These are phyloP conservation scores for Tigriopus californicus DNA, from an alignment of 2,888 invertebrate species.

Conservation along the genomic window DNA sequence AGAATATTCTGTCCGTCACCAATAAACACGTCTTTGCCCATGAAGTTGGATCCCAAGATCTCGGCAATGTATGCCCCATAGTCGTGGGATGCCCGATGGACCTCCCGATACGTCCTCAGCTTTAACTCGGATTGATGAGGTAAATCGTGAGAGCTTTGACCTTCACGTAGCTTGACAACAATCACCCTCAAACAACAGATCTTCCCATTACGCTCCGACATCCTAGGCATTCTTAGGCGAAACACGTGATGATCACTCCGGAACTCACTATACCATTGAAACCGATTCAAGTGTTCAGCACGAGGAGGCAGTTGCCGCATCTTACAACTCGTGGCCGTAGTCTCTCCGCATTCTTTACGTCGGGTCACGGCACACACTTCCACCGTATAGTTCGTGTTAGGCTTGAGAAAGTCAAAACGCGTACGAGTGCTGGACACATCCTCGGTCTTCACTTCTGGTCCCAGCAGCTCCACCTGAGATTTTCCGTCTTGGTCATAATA, in stretches of 20 bases:
- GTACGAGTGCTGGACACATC: conserved; percentile 33
- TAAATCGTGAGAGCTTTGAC: conserved; percentile 43
- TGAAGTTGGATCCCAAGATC: conserved; percentile 35
- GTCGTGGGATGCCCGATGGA: conserved; percentile 41
- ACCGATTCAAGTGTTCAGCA: conserved; percentile 33
- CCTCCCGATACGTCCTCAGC: conserved; percentile 50
- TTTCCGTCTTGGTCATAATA: conserved; percentile 36
- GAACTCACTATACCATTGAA: conserved; percentile 21
- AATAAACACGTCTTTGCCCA: conserved; percentile 19
- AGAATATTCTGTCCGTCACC: conserved; percentile 19
- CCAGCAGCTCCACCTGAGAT: conserved; percentile 35
- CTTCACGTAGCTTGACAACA: conserved; percentile 46
- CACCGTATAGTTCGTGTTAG: conserved; percentile 68
- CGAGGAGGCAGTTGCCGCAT: conserved; percentile 54
- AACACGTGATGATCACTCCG: conserved; percentile 49
- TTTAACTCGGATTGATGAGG: conserved; percentile 44
- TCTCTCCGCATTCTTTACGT: conserved; percentile 49
- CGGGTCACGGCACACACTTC: conserved; percentile 53
- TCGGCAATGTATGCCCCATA: conserved; percentile 67
- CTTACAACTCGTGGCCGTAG: conserved; percentile 41
- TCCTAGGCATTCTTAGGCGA: conserved; percentile 45
- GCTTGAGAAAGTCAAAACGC: conserved; percentile 47
- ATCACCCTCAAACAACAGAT: conserved; percentile 70
- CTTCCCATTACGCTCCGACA: conserved; percentile 65
- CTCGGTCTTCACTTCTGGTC: conserved; percentile 40